These are phyloP conservation scores for Coturnix japonica DNA, from an alignment of 2,113 vertebrate species.

Conservation along the genomic window DNA sequence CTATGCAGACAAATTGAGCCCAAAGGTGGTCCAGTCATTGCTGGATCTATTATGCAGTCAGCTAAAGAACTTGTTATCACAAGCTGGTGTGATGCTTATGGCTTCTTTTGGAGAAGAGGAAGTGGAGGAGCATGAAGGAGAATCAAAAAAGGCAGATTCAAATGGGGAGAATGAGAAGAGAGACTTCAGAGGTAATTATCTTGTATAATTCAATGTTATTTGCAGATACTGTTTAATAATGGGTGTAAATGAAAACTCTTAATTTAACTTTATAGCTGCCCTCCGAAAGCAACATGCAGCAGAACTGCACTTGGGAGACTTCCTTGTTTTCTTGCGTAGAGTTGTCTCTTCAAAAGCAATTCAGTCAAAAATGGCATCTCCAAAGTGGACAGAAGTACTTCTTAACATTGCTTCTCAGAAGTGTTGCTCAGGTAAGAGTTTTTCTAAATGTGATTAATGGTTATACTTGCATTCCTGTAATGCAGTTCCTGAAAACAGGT, in stretches of 20 bases:
- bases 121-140: conserved; percentile 76
- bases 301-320: conserved; percentile 94
- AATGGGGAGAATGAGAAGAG: conserved; percentile 86
- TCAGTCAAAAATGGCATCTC: conserved; percentile 98
- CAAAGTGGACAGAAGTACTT: conserved; percentile 98
- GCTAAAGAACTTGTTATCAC: conserved; percentile 93
- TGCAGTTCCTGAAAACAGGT: neutral
- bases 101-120: conserved; percentile 83
- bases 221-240: neutral
- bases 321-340: conserved; percentile 93
- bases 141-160: conserved; percentile 83
- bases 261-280: conserved; percentile 71
- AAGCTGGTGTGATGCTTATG: conserved; percentile 88
- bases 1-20: conserved; percentile 93
- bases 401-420: conserved; percentile 98
- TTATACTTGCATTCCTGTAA: neutral
- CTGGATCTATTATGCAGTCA: conserved; percentile 96
- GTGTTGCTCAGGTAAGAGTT: conserved; percentile 89
- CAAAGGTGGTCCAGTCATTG: conserved; percentile 95
- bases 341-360: conserved; percentile 98
- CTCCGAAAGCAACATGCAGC: conserved; percentile 92
- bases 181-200: conserved; percentile 88
- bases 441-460: fast-evolving
- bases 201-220: neutral
- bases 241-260: neutral